These are phyloP conservation scores for Paraescarpia echinospica DNA, from an alignment of 1,140 invertebrate species.

Conservation along the genomic window DNA sequence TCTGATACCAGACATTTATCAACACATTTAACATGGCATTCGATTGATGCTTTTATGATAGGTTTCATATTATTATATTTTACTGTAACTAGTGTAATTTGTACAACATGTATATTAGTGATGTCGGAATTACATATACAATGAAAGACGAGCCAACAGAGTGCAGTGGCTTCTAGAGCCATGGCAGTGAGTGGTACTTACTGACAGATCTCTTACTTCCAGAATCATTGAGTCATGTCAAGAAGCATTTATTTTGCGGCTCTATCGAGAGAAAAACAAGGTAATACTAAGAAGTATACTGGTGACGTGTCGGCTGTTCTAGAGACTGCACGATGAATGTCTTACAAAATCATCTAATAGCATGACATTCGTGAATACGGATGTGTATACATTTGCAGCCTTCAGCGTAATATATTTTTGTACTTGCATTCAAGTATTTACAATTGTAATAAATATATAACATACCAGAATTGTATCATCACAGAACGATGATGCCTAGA, in stretches of 20 bases:
- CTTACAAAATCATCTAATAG: too few species aligned
- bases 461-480: not conserved
- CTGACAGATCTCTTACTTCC: constrained; percentile 30
- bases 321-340: too few species aligned
- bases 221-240: constrained; percentile 87
- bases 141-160: not conserved
- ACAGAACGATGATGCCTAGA: not conserved
- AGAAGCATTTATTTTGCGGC: constrained; percentile 88
- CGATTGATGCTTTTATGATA: not conserved
- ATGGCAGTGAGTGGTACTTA: not conserved
- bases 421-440: not conserved
- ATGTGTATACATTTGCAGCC: too few species aligned
- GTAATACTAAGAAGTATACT: constrained; percentile 56
- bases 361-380: too few species aligned
- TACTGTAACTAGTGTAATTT: not conserved
- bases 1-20: not conserved
- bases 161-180: not conserved
- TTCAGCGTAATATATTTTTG: not conserved
- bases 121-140: not conserved
- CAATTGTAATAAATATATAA: not conserved
- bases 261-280: constrained; percentile 90
- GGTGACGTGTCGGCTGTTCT: too few species aligned
- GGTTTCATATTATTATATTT: not conserved
- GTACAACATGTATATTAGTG: not conserved
- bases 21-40: not conserved